Evolutionary conservation across 1,140 invertebrate species (phyloP).

Genomic region (Cepaea nemoralis): DNA sequence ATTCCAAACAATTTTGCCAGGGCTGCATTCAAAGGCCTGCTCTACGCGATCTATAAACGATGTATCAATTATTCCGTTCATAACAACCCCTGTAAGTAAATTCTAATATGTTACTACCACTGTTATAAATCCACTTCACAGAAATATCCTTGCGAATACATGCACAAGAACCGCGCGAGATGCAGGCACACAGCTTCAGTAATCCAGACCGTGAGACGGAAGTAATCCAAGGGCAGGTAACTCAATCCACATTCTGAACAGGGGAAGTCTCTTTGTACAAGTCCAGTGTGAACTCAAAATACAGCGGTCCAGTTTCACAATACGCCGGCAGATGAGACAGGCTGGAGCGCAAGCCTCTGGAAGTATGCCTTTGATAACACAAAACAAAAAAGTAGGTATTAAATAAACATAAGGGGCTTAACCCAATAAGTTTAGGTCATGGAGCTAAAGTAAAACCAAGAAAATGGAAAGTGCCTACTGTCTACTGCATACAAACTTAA

Average conservation of each 20-base stretch:
- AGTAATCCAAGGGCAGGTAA: not conserved
- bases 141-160: no score
- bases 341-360: not conserved
- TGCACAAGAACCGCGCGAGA: not conserved
- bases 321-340: not conserved
- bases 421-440: no score
- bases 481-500: no score
- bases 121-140: not conserved
- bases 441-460: no score
- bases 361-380: not conserved
- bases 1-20: not conserved
- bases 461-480: no score
- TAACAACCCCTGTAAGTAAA: not conserved
- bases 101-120: not conserved
- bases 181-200: not conserved
- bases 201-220: not conserved
- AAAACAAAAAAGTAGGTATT: not conserved
- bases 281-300: not conserved
- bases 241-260: not conserved
- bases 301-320: not conserved
- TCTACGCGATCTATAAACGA: no score
- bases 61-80: not conserved
- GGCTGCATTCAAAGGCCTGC: not conserved
- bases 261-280: not conserved
- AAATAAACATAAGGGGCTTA: not conserved